Evolutionary conservation across 2,888 invertebrate genomes (phyloP).

Genomic region (Hololepta plana): DNA sequence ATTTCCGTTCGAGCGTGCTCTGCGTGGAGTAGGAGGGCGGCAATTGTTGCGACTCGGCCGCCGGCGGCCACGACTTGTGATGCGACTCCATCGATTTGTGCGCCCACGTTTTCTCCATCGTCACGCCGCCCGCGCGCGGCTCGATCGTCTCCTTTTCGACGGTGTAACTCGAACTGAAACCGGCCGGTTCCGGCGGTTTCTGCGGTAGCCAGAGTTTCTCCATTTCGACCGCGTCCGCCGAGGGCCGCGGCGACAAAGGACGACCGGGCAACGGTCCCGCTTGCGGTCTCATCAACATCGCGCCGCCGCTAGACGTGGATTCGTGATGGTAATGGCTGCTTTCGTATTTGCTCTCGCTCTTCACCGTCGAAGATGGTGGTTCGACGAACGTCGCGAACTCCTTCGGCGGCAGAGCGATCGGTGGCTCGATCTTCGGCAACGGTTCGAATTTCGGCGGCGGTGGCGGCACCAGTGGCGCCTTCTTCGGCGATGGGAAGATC

Average conservation of each 20-base stretch:
- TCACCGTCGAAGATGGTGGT: slow-evolving; percentile 9
- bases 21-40: slow-evolving; percentile 23
- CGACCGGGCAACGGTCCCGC: slow-evolving; percentile 19
- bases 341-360: slow-evolving; percentile 24
- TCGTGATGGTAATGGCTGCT: slow-evolving; percentile 3
- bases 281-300: slow-evolving; percentile 23
- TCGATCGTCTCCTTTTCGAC: slow-evolving; percentile 16
- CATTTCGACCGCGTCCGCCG: slow-evolving; percentile 45
- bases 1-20: slow-evolving; percentile 23
- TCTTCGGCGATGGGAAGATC: slow-evolving; percentile 26
- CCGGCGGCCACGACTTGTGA: slow-evolving; percentile 34
- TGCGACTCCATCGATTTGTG: slow-evolving; percentile 29
- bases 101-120: slow-evolving; percentile 38
- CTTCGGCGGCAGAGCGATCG: slow-evolving; percentile 1
- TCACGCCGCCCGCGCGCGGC: slow-evolving; percentile 31
- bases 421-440: slow-evolving; percentile 2
- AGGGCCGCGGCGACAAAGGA: slow-evolving; percentile 34
- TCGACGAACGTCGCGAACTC: slow-evolving; percentile 10
- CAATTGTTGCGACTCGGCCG: slow-evolving; percentile 16
- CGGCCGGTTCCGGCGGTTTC: slow-evolving; percentile 15
- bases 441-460: slow-evolving; percentile 2
- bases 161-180: slow-evolving; percentile 9
- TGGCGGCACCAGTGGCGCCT: slow-evolving; percentile 5
- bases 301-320: slow-evolving; percentile 4
- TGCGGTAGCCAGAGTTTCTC: slow-evolving; percentile 43